Base-by-base conservation (phyloP, 2,113 vertebrate species). In the Lophotis ruficrista region DNA sequence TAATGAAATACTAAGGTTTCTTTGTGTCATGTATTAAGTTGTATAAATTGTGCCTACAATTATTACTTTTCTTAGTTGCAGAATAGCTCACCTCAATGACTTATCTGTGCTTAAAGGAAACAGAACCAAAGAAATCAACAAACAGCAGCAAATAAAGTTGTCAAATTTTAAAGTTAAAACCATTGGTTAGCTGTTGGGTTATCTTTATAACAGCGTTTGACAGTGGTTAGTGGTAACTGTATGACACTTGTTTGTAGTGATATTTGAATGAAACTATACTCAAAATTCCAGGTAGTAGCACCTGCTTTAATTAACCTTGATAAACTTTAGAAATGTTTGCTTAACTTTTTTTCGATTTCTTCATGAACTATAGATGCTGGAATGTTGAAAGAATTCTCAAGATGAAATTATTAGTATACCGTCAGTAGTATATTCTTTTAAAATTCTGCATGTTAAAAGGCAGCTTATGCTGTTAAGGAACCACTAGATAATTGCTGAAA, bases 211-310 rank as follows among this genome's bases (percentile, higher is more conserved):
- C 4, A 5, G 27, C 2, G 2, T 82, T 82, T 27, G n/a, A 16
- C 33, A 31, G 35, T 25, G 47, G 24, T 15, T 56, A 54, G 3
- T 21, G 41, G 38, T n/a, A 60, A 25, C 31, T 14, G 1, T 12
- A 1, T 27, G 24, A 11, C 9, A 2, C 8, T 53, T 1, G 0
- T 43, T 45, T 38, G 33, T 57, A 33, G 22, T 0, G 7, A 19
- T 37, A 37, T 20, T 47, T 81, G 54, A 57, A 8, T 35, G 41
- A 33, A 65, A 4, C 54, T 30, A 3, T 18, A 7, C 15, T 51
- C 13, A 20, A 43, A 37, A 33, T 24, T 21, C 28, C 9, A 20
- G 28, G 68, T 20, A 77, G 33, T 3, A 78, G 69, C 77, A 84
- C 62, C 72, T 20, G 61, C 20, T 56, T 70, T 9, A 22, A 12